These are phyloP conservation scores for Pteruthius melanotis DNA, from an alignment of 2,113 vertebrate species.

Conservation along the genomic window DNA sequence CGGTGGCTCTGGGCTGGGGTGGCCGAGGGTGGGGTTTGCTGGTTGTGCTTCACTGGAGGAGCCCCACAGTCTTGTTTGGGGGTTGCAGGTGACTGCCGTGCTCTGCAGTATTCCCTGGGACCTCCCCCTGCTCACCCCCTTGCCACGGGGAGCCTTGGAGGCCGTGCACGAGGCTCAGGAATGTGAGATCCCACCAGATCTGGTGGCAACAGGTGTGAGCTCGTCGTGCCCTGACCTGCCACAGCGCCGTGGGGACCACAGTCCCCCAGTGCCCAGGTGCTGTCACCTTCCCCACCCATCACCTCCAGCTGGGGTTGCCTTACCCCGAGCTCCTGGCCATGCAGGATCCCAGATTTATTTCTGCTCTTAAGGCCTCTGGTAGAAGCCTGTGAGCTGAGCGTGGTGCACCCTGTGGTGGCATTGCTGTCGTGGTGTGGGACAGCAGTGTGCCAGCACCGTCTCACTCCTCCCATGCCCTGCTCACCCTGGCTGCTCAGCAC, in stretches of 20 bases:
- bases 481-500: rapidly evolving
- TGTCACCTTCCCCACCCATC: not conserved
- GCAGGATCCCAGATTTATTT: not conserved
- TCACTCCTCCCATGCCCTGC: not conserved
- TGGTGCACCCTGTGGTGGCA: not conserved
- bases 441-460: rapidly evolving
- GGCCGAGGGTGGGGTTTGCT: not conserved
- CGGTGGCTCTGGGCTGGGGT: rapidly evolving
- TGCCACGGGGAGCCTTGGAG: not conserved
- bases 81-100: not conserved
- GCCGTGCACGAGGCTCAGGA: rapidly evolving
- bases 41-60: not conserved
- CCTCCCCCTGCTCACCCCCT: not conserved
- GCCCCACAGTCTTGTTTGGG: not conserved
- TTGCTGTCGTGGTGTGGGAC: not conserved
- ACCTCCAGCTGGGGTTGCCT: not conserved
- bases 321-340: rapidly evolving
- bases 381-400: rapidly evolving
- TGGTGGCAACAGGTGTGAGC: not conserved
- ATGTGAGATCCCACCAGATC: not conserved
- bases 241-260: rapidly evolving
- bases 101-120: not conserved
- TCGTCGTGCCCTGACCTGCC: not conserved
- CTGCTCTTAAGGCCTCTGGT: not conserved
- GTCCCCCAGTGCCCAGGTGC: not conserved